Conservation (phyloP, 1,140 invertebrate species). For the Drosophila sulfurigaster region DNA sequence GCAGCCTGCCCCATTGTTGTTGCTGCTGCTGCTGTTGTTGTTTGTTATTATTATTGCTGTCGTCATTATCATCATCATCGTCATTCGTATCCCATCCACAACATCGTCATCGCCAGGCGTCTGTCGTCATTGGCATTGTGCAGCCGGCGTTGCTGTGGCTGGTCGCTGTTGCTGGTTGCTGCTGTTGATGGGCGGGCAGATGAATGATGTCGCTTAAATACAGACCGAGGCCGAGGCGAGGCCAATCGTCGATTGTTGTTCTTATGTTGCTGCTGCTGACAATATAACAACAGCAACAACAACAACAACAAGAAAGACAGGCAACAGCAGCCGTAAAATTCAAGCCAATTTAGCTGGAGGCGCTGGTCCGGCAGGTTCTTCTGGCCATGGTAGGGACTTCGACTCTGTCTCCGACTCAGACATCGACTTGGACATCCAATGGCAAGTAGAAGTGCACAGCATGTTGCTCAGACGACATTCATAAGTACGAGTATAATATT, state of each 20-base stretch:
- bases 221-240: constrained; percentile 68
- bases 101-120: constrained; percentile 54
- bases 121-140: constrained; percentile 53
- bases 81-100: constrained; percentile 49
- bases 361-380: constrained; percentile 70
- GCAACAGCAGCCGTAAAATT: constrained; percentile 72
- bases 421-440: neutral
- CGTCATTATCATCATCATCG: constrained; percentile 64
- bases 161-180: constrained; percentile 43
- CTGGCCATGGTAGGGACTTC: constrained; percentile 22
- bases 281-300: constrained; percentile 5
- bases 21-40: constrained; percentile 49
- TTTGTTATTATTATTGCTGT: constrained; percentile 75
- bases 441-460: constrained; percentile 56
- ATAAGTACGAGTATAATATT: constrained; percentile 80
- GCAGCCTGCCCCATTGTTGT: constrained; percentile 50
- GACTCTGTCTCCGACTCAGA: constrained; percentile 7
- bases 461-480: constrained; percentile 73
- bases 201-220: constrained; percentile 83
- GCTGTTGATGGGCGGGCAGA: constrained; percentile 78
- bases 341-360: constrained; percentile 76
- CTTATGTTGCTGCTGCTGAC: constrained; percentile 21
- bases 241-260: constrained; percentile 72
- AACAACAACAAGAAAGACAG: constrained; percentile 33
- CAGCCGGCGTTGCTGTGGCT: constrained; percentile 46